phyloP scores from a whole-genome alignment of 2,113 vertebrate species.

The Carettochelys insculpta region DNA sequence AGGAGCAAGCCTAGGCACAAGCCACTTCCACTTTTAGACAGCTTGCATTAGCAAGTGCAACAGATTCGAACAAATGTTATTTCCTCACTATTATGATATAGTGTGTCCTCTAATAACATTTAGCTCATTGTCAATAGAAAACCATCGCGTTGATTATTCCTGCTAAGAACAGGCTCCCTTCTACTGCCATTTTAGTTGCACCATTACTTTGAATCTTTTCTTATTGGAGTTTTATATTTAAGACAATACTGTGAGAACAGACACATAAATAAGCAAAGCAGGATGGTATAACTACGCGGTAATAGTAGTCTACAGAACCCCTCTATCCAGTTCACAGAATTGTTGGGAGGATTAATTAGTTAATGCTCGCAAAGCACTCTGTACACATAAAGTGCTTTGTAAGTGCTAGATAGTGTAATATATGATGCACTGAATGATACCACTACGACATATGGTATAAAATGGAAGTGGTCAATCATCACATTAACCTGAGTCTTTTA shows the following conservation, averaged over 20 bases:
- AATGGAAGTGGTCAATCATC: conserved; percentile 62
- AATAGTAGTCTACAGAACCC: conserved; percentile 40
- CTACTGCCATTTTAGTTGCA: not conserved
- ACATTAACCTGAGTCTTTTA: conserved; percentile 66
- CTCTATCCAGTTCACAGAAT: conserved; percentile 44
- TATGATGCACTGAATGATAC: conserved; percentile 52
- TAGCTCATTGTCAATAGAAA: conserved; percentile 15
- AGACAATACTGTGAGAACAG: conserved; percentile 19
- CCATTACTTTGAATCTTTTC: conserved; percentile 32
- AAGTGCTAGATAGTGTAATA: conserved; percentile 54
- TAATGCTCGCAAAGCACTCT: conserved; percentile 60
- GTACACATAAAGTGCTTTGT: conserved; percentile 47
- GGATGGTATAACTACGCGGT: conserved; percentile 33
- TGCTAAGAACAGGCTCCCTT: conserved; percentile 23
- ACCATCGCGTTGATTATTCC: not conserved
- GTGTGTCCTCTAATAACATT: conserved; percentile 20
- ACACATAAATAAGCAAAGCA: conserved; percentile 45
- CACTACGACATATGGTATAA: conserved; percentile 42
- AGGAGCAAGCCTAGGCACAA: not conserved
- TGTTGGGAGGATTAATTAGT: conserved; percentile 64
- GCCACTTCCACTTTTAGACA: conserved; percentile 2
- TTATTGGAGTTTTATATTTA: conserved; percentile 23
- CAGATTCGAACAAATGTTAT: not conserved
- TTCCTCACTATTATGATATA: not conserved
- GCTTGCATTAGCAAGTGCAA: conserved; percentile 12